Percentiles rank a stretch among this genome's conserved stretches.
These are phyloP conservation scores for Agonopterix heracliana DNA, from an alignment of 2,888 invertebrate species.

Conservation along the genomic window DNA sequence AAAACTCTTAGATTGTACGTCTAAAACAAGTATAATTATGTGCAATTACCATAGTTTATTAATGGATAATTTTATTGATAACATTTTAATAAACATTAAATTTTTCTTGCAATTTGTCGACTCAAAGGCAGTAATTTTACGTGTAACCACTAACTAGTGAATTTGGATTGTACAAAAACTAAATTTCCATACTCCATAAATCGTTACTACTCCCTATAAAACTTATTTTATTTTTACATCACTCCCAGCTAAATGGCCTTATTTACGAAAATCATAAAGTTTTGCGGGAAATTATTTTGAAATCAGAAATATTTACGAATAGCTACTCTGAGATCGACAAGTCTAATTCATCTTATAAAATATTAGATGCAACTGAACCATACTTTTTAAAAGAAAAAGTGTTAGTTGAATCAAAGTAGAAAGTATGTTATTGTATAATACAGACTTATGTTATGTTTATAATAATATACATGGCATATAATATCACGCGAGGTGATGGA, in stretches of 20 bases:
- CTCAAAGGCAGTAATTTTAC: constrained; percentile 29
- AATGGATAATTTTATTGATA: constrained; percentile 19
- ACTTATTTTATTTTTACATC: constrained; percentile 63
- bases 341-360: constrained; percentile 1
- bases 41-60: constrained; percentile 19
- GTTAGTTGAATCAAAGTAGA: constrained; percentile 18
- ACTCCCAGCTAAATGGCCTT: constrained; percentile 11
- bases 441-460: constrained; percentile 15
- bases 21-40: constrained; percentile 31
- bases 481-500: constrained; percentile 23
- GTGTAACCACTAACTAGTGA: constrained; percentile 57
- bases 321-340: constrained; percentile 18
- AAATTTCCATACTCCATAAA: constrained; percentile 55
- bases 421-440: constrained; percentile 5
- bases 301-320: constrained; percentile 6
- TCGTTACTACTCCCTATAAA: constrained; percentile 47
- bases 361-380: constrained; percentile 17
- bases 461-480: constrained; percentile 30
- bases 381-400: constrained; percentile 23
- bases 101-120: constrained; percentile 25
- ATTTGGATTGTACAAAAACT: constrained; percentile 69
- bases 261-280: background rate
- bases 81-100: constrained; percentile 22
- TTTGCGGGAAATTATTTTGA: background rate
- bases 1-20: constrained; percentile 14